phyloP scores from a whole-genome alignment of 2,113 vertebrate genomes.

The Phylloscopus whistleri region DNA sequence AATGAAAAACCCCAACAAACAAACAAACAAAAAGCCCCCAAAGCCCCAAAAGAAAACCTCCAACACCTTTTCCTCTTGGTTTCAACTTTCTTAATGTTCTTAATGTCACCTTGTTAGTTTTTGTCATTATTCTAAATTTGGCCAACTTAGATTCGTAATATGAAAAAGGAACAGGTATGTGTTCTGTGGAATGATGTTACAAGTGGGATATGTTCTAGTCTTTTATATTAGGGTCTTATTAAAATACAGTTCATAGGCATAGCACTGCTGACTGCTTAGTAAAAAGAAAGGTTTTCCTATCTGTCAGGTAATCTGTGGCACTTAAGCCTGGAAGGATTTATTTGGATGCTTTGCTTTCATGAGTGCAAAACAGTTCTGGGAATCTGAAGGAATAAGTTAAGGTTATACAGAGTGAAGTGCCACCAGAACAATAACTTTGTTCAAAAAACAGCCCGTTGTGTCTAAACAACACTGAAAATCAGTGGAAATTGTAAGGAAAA shows the following conservation, averaged over 20 bases:
- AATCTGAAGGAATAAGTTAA: neutral
- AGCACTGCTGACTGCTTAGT: neutral
- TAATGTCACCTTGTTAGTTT: neutral
- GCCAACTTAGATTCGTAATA: neutral
- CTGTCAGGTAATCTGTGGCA: neutral
- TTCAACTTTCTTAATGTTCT: neutral
- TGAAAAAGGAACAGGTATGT: neutral
- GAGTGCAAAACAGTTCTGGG: neutral
- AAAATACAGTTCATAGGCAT: neutral
- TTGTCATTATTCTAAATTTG: neutral
- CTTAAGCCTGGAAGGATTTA: neutral
- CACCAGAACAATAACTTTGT: neutral
- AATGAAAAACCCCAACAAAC: neutral
- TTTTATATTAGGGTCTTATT: neutral
- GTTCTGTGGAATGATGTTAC: neutral
- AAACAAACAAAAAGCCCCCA: rapidly evolving
- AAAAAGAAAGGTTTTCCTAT: neutral
- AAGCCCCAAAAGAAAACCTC: neutral
- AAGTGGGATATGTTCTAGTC: neutral
- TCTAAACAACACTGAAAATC: neutral
- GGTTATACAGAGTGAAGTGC: neutral
- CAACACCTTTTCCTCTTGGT: neutral
- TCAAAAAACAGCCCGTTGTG: neutral
- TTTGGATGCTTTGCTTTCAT: neutral
- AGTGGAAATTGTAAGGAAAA: neutral